Evolutionary conservation across 2,113 vertebrate genomes (phyloP).

Genomic region (Numida meleagris): DNA sequence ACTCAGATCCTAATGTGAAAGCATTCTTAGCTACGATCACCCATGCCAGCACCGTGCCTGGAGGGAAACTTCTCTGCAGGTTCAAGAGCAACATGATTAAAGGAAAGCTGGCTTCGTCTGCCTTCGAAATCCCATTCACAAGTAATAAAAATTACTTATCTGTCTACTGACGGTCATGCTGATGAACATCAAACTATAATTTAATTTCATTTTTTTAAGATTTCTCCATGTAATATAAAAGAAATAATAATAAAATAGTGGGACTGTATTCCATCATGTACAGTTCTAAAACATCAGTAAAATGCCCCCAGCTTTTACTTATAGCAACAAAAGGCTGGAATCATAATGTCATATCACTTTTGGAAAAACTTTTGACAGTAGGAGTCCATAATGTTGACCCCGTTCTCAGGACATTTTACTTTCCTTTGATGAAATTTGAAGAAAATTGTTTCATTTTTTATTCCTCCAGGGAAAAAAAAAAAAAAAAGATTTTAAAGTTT

Average conservation of each 20-base stretch:
- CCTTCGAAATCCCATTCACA: not conserved
- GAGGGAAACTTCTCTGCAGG: not conserved
- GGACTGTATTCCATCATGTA: not conserved
- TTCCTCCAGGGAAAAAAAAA: not conserved
- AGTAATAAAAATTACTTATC: not conserved
- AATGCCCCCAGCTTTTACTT: not conserved
- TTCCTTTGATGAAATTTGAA: not conserved
- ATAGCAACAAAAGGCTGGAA: not conserved
- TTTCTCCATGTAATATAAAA: not conserved
- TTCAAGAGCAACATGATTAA: not conserved
- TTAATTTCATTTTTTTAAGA: not conserved
- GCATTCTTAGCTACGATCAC: not conserved
- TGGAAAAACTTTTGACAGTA: not conserved
- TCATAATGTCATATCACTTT: not conserved
- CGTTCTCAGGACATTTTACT: not conserved
- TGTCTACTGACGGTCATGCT: not conserved
- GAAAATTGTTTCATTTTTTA: not conserved
- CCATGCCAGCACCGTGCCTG: not conserved
- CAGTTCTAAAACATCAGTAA: not conserved
- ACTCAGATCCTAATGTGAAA: not conserved
- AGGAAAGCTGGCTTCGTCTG: not conserved
- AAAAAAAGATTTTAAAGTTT: not conserved
- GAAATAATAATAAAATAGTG: not conserved
- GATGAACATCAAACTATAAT: not conserved
- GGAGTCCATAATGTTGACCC: not conserved